Evolutionary conservation across 2,113 vertebrate genomes (phyloP).

Genomic region (Eublepharis macularius): DNA sequence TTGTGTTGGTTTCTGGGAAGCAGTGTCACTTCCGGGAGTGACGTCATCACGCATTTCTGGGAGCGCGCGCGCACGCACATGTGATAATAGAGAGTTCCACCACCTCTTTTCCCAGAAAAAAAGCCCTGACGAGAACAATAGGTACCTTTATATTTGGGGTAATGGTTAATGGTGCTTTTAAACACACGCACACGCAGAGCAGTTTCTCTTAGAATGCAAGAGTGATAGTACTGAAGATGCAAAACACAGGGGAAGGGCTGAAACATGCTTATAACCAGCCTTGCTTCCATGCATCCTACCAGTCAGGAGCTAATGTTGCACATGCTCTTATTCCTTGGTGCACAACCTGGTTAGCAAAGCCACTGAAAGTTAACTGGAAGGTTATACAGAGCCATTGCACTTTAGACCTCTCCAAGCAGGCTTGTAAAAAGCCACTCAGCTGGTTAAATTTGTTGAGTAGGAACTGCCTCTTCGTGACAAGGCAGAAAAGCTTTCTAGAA

Average conservation of each 20-base stretch:
- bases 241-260: not conserved
- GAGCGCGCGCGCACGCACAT: too few species aligned
- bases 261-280: too few species aligned
- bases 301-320: not conserved
- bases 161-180: not conserved
- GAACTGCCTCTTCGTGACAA: not conserved
- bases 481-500: not conserved
- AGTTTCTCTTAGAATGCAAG: not conserved
- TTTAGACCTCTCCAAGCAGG: not conserved
- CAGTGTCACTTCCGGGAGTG: too few species aligned
- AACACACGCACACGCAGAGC: too few species aligned
- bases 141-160: not conserved
- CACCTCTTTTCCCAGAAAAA: too few species aligned
- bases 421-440: not conserved
- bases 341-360: too few species aligned
- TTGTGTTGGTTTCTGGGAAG: too few species aligned
- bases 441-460: not conserved
- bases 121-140: not conserved
- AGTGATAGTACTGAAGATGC: not conserved
- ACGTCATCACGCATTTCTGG: too few species aligned
- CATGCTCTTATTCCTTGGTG: too few species aligned
- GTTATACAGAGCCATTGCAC: not conserved
- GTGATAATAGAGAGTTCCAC: too few species aligned
- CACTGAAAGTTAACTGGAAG: not conserved
- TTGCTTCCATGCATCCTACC: not conserved